Evolutionary conservation across 2,888 invertebrate genomes (phyloP), one percentile per base, ranked within the genome.

Genomic region (Zaprionus obscuricornis): DNA sequence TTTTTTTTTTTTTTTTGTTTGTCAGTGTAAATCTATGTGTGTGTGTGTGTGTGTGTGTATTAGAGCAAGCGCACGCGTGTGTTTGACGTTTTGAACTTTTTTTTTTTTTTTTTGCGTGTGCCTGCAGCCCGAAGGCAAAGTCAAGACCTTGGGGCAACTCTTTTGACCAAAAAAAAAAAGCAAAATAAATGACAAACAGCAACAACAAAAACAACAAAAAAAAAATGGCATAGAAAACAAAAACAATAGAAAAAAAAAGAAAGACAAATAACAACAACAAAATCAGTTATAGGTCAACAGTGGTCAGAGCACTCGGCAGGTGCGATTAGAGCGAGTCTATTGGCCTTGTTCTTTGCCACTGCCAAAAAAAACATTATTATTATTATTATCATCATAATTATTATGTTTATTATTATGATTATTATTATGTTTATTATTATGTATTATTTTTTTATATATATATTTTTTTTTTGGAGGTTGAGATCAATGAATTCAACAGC

Each of bases 201-300:
- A 43, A 31, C 24, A 49, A 55, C 40, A 66, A 51, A 45, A 40
- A 64, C 46, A 55, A 57, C 24, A 34, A 37, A 51, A 58, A 46
- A 17, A 47, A 31, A 45, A 17, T 45, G 34, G 37, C 29, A 31
- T 27, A 59, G 34, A 11, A 13, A 8, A 36, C 14, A 11, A 31
- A 46, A 33, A 46, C 29, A 17, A 31, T 43, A 29, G 31, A 33
- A 46, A 14, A 37, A 22, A 54, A 29, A 47, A 47, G 24, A 34
- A 39, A 37, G n/a, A 36, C 3, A 14, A 7, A 27, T 22, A 54
- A 43, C 13, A 34, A 20, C 27, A 16, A 18, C 18, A 47, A 50
- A 16, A 50, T 81, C 74, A 66, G 67, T 79, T 81, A 79, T 79
- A 71, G 78, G 78, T 79, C 78, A 84, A 70, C 60, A 62, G 55